Percentiles rank a stretch among this genome's conserved stretches.
These are phyloP conservation scores for Numenius arquata DNA, from an alignment of 2,113 vertebrate species.

Conservation along the genomic window DNA sequence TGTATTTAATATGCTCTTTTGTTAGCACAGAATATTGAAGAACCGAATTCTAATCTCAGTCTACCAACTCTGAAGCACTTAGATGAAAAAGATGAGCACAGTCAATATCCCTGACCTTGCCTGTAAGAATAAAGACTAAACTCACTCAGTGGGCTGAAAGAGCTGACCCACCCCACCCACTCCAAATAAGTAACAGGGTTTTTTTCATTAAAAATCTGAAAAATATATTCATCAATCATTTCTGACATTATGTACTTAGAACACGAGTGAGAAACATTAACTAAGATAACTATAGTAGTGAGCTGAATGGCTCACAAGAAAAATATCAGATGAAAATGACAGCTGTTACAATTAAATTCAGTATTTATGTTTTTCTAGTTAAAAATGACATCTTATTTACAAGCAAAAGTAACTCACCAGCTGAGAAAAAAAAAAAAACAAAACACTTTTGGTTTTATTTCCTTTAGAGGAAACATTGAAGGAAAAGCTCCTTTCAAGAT, in stretches of 20 bases:
- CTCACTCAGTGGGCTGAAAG: background rate
- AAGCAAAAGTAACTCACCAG: background rate
- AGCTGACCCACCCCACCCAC: background rate
- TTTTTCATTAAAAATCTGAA: background rate
- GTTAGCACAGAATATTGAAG: background rate
- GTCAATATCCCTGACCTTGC: background rate
- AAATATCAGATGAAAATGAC: background rate
- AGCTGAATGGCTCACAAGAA: background rate
- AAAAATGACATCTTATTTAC: background rate
- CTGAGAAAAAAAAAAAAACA: background rate
- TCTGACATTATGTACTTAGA: background rate
- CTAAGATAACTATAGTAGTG: background rate
- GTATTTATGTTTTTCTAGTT: background rate
- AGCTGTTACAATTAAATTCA: background rate
- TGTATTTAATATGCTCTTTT: background rate
- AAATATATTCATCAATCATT: background rate
- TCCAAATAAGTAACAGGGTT: fast-evolving
- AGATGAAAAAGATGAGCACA: background rate
- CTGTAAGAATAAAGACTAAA: background rate
- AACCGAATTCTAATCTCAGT: background rate
- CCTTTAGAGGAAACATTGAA: background rate
- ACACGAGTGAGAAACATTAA: background rate
- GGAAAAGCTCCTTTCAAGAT: background rate
- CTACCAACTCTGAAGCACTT: background rate
- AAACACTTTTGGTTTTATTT: background rate